Base-by-base conservation (phyloP, 1,140 invertebrate genomes). In the Drosophila quadrilineata region DNA sequence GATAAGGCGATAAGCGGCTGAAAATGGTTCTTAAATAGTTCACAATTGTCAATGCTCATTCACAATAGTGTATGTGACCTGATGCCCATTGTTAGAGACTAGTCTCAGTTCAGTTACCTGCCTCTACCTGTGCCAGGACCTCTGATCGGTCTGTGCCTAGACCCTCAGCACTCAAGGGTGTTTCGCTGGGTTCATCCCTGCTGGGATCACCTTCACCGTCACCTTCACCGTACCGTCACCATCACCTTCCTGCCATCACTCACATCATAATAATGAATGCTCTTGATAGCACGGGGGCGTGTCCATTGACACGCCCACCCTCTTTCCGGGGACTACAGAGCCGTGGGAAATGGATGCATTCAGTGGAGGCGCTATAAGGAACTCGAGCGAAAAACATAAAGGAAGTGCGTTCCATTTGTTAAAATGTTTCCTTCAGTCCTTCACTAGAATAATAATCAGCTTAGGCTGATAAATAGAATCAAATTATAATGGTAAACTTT, bases 261-360 rank as follows among this genome's bases (percentile, higher is more conserved):
- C 3, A 17, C 4, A 60, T 50, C 17, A 19, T 2, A 14, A 24
- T 12, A 36, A 38, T 33, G 10, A 48, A 33, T 28, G 24, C 24
- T n/a, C 24, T 45, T 8, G 22, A 21, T 10, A 17, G 22, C 5
- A 12, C 19, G 9, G 17, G 46, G 63, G 54, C 46, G 43, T 59
- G 29, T 24, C 29, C 6, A 14, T 48, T 52, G 17, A 50, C 54
- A 56, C 54, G 38, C 22, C 17, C n/a, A n/a, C n/a, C 19, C 36
- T 24, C 22, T 36, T 21, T 36, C 10, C 24, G 21, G 19, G 19
- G 31, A 24, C 6, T 41, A n/a, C 50, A 41, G 26, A 3, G 17
- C 24, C 64, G 64, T 67, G 64, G 41, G 64, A 67, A 67, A 45
- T 36, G n/a, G n/a, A n/a, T n/a, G n/a, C n/a, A n/a, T n/a, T n/a